Evolutionary conservation across 1,140 invertebrate species (phyloP), one percentile per base, ranked within the genome.

Genomic region (Drosophila azteca): DNA sequence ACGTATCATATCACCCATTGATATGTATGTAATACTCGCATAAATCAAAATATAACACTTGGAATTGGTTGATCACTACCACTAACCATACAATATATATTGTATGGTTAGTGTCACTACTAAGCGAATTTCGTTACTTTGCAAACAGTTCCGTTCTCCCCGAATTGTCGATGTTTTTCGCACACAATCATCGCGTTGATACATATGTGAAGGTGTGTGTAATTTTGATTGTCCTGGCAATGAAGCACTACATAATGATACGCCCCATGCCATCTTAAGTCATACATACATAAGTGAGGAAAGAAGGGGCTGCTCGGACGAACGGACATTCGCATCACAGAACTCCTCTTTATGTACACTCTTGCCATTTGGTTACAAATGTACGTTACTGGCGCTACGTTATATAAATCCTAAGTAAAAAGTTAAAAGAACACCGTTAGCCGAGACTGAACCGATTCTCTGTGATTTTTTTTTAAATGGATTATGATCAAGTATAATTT

Each of bases 261-360:
- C 64, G 41, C 26, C 29, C 29, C 29, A 29, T 29, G 6, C 29
- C 57, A 73, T 68, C 70, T 62, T 41, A 59, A 60, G 52, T 61
- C 63, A 68, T 73, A 73, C 63, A 68, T 73, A 73, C 67, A 57
- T 62, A 39, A 67, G 58, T 53, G n/a, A 39, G 55, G 11, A 35
- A 35, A 1, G 35, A 3, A 35, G 11, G 43, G 39, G 39, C 61
- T 52, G 41, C 20, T 24, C 29, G n/a, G 50, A 11, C 49, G 22
- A 20, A 20, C 17, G 17, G 17, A 24, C 24, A 0, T n/a, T 26
- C 41, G 26, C 20, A 39, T 11, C 17, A 9, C 9, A 35, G 3
- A 35, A 9, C 35, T 31, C 13, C 26, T 50, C 55, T 45, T 39
- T 51, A 57, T 45, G n/a, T 49, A 58, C 24, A 24, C 46, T 24